A percentile compares a stretch with the other conserved stretches of the same genome.
Conservation (phyloP, 2,888 invertebrate genomes). For the Parapristionchus giblindavisi region DNA sequence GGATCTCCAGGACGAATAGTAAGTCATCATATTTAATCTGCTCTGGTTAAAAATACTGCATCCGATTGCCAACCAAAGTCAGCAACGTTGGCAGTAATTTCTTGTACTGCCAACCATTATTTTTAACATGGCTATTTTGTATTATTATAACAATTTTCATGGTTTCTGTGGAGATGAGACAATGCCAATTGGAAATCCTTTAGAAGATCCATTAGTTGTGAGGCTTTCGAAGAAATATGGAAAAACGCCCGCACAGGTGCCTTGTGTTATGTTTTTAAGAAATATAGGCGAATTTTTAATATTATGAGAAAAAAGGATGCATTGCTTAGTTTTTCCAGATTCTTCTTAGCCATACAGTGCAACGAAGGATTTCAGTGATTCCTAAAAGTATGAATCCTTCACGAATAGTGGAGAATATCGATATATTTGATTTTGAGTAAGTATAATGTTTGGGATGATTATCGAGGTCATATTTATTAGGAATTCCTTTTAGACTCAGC, state of each 20-base stretch:
- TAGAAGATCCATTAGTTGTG: conserved; percentile 48
- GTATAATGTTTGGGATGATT: neutral
- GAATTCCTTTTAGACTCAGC: conserved; percentile 35
- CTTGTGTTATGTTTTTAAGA: neutral
- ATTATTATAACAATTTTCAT: neutral
- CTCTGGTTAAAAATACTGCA: no score
- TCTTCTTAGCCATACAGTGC: conserved; percentile 55
- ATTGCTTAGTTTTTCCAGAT: conserved; percentile 40
- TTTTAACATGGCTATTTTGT: neutral
- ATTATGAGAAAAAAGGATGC: no score
- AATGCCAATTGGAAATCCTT: conserved; percentile 53
- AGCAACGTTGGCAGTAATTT: conserved; percentile 6
- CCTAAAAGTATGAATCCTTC: conserved; percentile 55
- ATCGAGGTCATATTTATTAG: neutral
- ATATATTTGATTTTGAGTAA: conserved; percentile 55
- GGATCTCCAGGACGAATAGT: conserved; percentile 56
- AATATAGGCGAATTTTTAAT: no score
- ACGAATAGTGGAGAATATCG: conserved; percentile 56
- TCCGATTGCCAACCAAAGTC: no score
- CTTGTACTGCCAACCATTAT: neutral
- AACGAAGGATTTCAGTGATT: conserved; percentile 55
- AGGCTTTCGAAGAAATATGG: conserved; percentile 50
- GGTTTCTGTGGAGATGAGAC: conserved; percentile 53
- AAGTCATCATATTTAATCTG: neutral
- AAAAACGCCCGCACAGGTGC: conserved; percentile 56